These are phyloP conservation scores for Andinoacara biseriatus DNA, from an alignment of 2,113 vertebrate genomes.

Conservation along the genomic window DNA sequence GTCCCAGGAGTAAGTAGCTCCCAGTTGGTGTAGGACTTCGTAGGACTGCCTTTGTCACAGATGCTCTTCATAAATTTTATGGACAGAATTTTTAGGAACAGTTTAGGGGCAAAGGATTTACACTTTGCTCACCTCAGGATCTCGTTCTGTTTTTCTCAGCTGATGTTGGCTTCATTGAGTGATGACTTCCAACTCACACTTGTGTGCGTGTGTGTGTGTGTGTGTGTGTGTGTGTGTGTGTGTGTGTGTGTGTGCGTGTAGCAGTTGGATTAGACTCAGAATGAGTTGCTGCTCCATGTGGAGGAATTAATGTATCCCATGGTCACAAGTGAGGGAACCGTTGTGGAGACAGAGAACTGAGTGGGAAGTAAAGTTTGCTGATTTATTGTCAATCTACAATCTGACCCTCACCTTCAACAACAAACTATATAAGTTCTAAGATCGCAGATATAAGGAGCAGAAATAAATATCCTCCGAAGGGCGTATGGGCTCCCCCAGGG, in stretches of 20 bases:
- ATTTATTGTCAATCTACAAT: neutral
- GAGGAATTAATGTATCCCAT: neutral
- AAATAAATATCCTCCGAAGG: neutral
- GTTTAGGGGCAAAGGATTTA: neutral
- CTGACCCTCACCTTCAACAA: neutral
- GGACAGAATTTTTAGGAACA: neutral
- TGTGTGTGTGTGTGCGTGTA: neutral
- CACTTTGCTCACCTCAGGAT: neutral
- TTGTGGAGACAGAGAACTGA: neutral
- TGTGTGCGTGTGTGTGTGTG: neutral
- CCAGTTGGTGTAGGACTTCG: neutral
- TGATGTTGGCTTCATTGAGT: neutral
- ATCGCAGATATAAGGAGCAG: neutral
- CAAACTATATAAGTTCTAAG: neutral
- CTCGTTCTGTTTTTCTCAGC: too few species aligned
- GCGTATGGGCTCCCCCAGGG: neutral
- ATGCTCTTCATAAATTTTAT: neutral
- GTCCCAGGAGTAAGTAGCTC: neutral
- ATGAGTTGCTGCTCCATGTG: neutral
- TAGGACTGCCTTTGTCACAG: neutral
- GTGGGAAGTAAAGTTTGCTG: neutral
- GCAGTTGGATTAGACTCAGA: neutral
- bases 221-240: too few species aligned
- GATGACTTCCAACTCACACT: neutral
- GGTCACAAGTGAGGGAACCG: neutral